Percentiles rank a stretch among this genome's conserved stretches.
Conservation (phyloP, 2,113 vertebrate genomes). For the Prolemur simus region DNA sequence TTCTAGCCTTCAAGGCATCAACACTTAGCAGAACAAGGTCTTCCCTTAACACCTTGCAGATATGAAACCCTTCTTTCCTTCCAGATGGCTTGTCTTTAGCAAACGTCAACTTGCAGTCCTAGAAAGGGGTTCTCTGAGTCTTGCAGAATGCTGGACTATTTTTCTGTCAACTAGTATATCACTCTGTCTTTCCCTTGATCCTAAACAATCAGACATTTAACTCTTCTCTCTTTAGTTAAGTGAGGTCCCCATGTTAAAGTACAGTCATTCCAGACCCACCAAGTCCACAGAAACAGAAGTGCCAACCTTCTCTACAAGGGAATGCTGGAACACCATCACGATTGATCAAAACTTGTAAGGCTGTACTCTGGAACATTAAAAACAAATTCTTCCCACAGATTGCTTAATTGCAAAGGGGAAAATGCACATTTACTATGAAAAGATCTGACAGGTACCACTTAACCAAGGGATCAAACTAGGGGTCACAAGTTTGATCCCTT, state of each 20-base stretch:
- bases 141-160: not conserved
- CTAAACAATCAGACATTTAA: not conserved
- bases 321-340: fast-evolving
- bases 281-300: not conserved
- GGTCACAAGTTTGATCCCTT: too few species aligned
- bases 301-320: not conserved
- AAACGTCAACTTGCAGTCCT: not conserved
- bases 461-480: not conserved
- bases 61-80: not conserved
- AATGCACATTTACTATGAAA: not conserved
- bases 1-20: not conserved
- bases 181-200: not conserved
- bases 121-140: not conserved
- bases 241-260: not conserved
- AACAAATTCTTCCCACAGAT: not conserved
- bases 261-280: not conserved
- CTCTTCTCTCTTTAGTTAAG: not conserved
- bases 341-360: not conserved
- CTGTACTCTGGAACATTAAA: not conserved
- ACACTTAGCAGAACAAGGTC: not conserved
- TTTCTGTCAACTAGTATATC: not conserved
- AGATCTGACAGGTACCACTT: not conserved
- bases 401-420: not conserved
- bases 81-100: not conserved
- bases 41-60: not conserved